Conservation (phyloP, 2,888 invertebrate genomes). For the Malthinus seriepunctatus region DNA sequence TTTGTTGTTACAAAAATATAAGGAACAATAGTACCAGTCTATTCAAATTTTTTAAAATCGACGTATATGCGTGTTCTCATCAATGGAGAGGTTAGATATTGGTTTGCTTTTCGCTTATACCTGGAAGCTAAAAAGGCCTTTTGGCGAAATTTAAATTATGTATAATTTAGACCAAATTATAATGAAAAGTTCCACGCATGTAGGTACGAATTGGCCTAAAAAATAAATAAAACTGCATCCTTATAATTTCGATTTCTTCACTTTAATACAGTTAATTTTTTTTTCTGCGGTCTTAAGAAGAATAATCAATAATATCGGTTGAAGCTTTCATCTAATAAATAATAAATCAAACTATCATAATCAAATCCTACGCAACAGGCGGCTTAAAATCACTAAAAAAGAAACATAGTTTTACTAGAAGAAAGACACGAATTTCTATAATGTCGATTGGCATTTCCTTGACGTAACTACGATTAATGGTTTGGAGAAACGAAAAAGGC, state of each 20-base stretch:
- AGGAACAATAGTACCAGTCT: background rate
- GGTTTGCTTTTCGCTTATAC: background rate
- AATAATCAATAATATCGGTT: constrained; percentile 17
- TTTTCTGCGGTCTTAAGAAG: constrained; percentile 1
- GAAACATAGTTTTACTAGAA: constrained; percentile 8
- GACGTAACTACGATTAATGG: constrained; percentile 20
- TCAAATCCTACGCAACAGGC: constrained; percentile 22
- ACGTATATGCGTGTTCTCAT: background rate
- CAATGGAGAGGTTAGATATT: background rate
- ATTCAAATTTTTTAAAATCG: background rate
- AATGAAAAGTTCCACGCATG: constrained; percentile 6
- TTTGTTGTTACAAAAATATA: background rate
- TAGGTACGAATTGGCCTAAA: background rate
- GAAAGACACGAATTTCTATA: constrained; percentile 19
- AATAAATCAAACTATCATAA: constrained; percentile 23
- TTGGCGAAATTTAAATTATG: constrained; percentile 18
- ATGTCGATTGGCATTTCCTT: constrained; percentile 11
- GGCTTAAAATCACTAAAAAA: constrained; percentile 16
- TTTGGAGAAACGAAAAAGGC: constrained; percentile 21
- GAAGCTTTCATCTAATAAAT: constrained; percentile 22
- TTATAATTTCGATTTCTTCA: constrained; percentile 8
- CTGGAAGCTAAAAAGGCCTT: constrained; percentile 6
- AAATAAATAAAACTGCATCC: background rate
- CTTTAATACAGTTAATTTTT: constrained; percentile 7
- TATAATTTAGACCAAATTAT: constrained; percentile 11